Base-by-base conservation (phyloP, 2,113 vertebrate species). In the Neotoma lepida region DNA sequence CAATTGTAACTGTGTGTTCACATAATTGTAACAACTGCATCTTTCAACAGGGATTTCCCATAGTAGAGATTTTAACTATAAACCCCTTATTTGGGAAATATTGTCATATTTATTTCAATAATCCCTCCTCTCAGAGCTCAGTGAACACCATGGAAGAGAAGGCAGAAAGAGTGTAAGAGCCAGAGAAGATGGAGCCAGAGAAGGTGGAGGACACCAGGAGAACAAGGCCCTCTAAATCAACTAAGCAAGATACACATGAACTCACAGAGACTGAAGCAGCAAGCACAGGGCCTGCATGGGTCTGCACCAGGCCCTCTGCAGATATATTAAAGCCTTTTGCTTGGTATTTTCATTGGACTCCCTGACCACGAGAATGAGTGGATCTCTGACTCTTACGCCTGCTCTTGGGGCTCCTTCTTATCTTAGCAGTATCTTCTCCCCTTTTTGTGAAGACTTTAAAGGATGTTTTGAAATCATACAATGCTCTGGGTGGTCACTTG, bases 101-200 rank as follows among this genome's bases (percentile, higher is more conserved):
- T 61, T 84, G 4, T 63, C 20, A n/a, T 71, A 94, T 87, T 63
- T 90, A 44, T 84, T 78, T 88, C 58, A 93, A 41, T 22, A 56
- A 54, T 54, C 35, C 10, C 51, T 80, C 20, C 51, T 22, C 5
- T 56, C 35, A 81, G 78, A 58, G n/a, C 20, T 81, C 35, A 80
- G 2, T 12, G 35, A 81, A 24, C 51, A 14, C 18, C 77, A n/a
- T n/a, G 18, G 9, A n/a, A 54, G 18, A 54, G 18, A 54, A 54
- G 49, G 33, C 2, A 80, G 51, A 56, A 14, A 58, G n/a, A 58
- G 10, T 26, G 8, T n/a, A 56, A 39, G 35, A 81, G 51, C 5
- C 78, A 39, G 33, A 81, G 33, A 12, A 6, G 30, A 80, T n/a
- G 49, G n/a, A n/a, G n/a, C 5, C 78, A 39, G 33, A 81, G 33